Percentiles rank a stretch among this genome's conserved stretches.
Evolutionary conservation across 2,113 vertebrate genomes (phyloP).

Genomic region (Rafetus swinhoei): DNA sequence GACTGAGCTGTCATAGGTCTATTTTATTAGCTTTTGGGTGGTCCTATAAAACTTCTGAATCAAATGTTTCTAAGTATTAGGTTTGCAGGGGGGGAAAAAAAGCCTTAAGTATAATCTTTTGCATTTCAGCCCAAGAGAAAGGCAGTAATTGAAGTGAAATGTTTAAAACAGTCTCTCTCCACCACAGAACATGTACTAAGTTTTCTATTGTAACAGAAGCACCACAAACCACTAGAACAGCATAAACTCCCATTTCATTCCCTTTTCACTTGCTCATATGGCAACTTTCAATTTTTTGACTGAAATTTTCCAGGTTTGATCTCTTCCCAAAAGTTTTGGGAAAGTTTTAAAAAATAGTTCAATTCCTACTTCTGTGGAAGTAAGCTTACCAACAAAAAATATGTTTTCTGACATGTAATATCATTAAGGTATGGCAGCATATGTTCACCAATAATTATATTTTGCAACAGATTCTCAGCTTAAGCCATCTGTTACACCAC

Average conservation of each 20-base stretch:
- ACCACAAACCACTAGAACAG: not conserved
- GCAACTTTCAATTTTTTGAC: not conserved
- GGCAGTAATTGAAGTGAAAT: not conserved
- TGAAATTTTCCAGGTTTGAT: not conserved
- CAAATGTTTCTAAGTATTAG: not conserved
- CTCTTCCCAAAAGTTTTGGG: not conserved
- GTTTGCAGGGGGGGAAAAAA: not conserved
- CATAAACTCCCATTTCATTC: not conserved
- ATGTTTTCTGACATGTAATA: not conserved
- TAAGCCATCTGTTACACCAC: not conserved
- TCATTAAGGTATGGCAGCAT: accelerated
- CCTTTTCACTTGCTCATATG: not conserved
- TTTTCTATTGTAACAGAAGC: not conserved
- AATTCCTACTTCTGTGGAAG: not conserved
- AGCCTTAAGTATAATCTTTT: not conserved
- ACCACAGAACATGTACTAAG: not conserved
- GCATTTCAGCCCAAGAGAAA: not conserved
- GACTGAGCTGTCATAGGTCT: not conserved
- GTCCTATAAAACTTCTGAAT: not conserved
- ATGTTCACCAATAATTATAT: not conserved
- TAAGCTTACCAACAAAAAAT: not conserved
- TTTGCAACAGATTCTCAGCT: not conserved
- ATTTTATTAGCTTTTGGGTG: not conserved
- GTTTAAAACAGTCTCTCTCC: not conserved
- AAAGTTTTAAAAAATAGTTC: not conserved